A percentile compares a stretch with the other conserved stretches of the same genome.
phyloP scores from a whole-genome alignment of 2,113 vertebrate species.

The Ahaetulla prasina region DNA sequence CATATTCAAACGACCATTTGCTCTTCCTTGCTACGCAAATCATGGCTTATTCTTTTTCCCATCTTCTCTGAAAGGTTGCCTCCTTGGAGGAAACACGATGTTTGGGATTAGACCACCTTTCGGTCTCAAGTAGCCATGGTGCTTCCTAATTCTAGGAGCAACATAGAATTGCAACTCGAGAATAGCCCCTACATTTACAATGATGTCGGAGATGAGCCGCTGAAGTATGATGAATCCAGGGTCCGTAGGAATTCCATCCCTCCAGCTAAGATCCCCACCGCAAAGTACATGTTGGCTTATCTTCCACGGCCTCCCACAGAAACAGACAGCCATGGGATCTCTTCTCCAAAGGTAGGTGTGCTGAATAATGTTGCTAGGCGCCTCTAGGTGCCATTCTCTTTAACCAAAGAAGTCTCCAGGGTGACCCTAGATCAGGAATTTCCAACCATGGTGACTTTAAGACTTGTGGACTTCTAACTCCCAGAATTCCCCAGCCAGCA shows the following conservation, averaged over 20 bases:
- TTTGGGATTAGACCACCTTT: neutral
- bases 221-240: constrained; percentile 36
- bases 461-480: neutral
- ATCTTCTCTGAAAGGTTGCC: constrained; percentile 4
- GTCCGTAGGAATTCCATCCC: constrained; percentile 72
- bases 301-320: constrained; percentile 64
- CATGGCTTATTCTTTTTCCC: neutral
- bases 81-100: constrained; percentile 1
- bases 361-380: neutral
- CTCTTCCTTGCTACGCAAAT: neutral
- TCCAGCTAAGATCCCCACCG: constrained; percentile 58
- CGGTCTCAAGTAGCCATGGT: constrained; percentile 8
- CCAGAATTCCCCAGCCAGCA: too few relatives aligned
- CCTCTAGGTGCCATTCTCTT: neutral
- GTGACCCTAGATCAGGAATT: too few relatives aligned
- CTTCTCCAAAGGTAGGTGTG: constrained; percentile 63
- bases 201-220: neutral
- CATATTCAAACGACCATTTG: neutral
- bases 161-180: constrained; percentile 41
- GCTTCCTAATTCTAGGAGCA: constrained; percentile 45
- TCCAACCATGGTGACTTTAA: neutral
- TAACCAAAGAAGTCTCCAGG: neutral
- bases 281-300: constrained; percentile 73
- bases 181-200: constrained; percentile 28
- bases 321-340: constrained; percentile 54